A percentile compares a stretch with the other conserved stretches of the same genome.
Conservation (phyloP, 2,113 vertebrate genomes). For the Xiphophorus hellerii region DNA sequence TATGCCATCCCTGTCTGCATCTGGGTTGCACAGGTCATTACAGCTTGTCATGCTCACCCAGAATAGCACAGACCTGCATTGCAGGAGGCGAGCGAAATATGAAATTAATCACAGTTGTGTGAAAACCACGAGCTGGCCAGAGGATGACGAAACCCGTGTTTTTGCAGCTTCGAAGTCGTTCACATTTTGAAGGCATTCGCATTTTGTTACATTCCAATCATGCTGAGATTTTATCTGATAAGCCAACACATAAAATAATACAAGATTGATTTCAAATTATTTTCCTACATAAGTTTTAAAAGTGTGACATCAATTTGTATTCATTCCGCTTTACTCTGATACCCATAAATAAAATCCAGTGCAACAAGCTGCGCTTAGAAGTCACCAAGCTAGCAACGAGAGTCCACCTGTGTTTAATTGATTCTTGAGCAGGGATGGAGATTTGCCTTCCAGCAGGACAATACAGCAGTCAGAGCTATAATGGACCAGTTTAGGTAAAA, state of each 20-base stretch:
- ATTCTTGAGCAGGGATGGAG: no score
- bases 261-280: not conserved
- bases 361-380: not conserved
- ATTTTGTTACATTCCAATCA: not conserved
- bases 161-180: slow-evolving; percentile 41
- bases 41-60: slow-evolving; percentile 43
- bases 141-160: slow-evolving; percentile 22
- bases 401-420: no score
- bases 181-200: not conserved
- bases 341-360: not conserved
- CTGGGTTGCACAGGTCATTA: slow-evolving; percentile 58
- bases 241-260: not conserved
- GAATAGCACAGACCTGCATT: slow-evolving; percentile 12
- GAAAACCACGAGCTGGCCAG: not conserved
- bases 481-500: no score
- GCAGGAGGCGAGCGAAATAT: slow-evolving; percentile 9
- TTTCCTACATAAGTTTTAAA: no score
- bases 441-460: no score
- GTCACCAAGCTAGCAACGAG: not conserved
- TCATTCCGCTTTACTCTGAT: not conserved
- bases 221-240: not conserved
- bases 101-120: slow-evolving; percentile 1
- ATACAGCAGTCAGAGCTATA: no score
- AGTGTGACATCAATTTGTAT: not conserved
- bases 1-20: slow-evolving; percentile 55